Evolutionary conservation across 1,140 invertebrate genomes (phyloP), one percentile per base, ranked within the genome.

Genomic region (Ruditapes philippinarum): DNA sequence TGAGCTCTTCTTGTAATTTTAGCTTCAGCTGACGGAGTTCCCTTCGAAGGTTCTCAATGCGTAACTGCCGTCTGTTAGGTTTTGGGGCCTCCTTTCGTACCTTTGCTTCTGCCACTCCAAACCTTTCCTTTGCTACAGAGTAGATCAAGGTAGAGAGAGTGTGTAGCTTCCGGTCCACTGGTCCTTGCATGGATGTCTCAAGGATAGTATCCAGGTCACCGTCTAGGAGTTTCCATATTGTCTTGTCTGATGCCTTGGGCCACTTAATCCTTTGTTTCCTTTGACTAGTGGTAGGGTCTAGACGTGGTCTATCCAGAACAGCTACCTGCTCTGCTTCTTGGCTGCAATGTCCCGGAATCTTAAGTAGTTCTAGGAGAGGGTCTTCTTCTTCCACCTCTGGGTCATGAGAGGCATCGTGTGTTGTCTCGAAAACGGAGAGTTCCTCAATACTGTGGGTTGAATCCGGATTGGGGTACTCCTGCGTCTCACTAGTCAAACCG

Each of bases 391-490:
- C 38, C 38, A 40, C 74, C 38, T 49, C 74, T 49, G 74, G 45
- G 25, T 78, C 45, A 36, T 31, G 28, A 36, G 9, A 36, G 70
- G 70, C 60, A 65, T 65, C 60, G 9, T 65, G n/a, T 65, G 60
- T 73, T 38, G 68, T 73, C 31, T 73, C 68, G 5, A 33, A 33
- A 73, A 73, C 68, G 36, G 31, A 38, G 68, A 38, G 68, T 73
- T 33, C 17, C 33, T 33, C 31, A 38, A 40, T 33, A 11, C 9
- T 11, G 17, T 73, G 36, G 17, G 68, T 33, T 73, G 68, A 51
- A 49, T 62, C 60, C 80, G 22, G 54, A 82, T 57, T 65, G 80
- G 54, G 25, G 76, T 80, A 80, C 76, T 80, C 76, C 76, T 80
- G 42, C 76, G 51, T 80, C 76, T 80, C 57, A 81, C 79, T 81